Base-by-base conservation (phyloP, 2,888 invertebrate species). In the Erynnis tages region DNA sequence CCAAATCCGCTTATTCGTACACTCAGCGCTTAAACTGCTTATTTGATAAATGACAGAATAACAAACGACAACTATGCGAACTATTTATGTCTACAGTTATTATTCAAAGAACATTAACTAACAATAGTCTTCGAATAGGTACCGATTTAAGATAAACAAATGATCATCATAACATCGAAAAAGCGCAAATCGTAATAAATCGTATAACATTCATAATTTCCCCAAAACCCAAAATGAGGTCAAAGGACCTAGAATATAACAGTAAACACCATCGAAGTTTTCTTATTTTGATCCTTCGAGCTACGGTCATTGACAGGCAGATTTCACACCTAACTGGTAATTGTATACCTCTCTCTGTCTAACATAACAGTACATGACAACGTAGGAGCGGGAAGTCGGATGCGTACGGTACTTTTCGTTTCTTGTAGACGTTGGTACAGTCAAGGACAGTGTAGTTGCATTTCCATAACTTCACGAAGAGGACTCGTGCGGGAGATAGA, bases 251-350 rank as follows among this genome's bases (percentile, higher is more conserved):
- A 19, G 43, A 40, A 13, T 34, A 58, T 77, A 79, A 82, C 78
- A 64, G 77, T 76, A 74, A 71, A 67, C 73, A 70, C 54, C 69
- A 71, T 77, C 74, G 76, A 63, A 66, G 59, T 69, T 73, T 71
- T 75, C 72, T 76, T 78, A 73, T 76, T 80, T 80, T 79, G 70
- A 77, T 83, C 83, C 83, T 82, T 73, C 65, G 55, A 69, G 70
- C 71, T 73, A 69, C 79, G 88, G 87, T 88, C 87, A 84, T 77
- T 87, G 86, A 86, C 86, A 79, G 83, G 61, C 71, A 69, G 71
- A 73, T 72, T 74, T 79, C 67, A 76, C 77, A 74, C 74, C 65
- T 64, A 73, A 64, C 69, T 67, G 70, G 68, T 79, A 77, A 77
- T 78, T 71, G 60, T 67, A 73, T 54, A 55, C 11, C 60, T 52